phyloP scores from a whole-genome alignment of 2,797 vertebrate species.

The Danio kyathit region DNA sequence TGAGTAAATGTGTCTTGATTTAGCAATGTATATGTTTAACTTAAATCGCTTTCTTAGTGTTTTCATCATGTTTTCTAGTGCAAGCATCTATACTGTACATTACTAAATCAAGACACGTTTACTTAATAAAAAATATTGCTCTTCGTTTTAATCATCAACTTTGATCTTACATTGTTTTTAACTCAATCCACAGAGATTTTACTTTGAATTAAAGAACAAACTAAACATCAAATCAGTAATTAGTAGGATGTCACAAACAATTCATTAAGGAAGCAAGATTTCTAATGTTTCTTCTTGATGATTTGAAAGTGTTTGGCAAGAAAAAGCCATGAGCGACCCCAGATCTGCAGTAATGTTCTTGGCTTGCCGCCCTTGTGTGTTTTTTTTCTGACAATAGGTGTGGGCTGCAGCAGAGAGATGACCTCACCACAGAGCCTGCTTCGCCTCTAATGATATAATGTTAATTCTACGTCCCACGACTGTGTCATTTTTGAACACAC shows the following conservation, averaged over 20 bases:
- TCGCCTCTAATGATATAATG: slow-evolving; percentile 43
- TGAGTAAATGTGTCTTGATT: too few relatives aligned
- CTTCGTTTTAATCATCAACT: too few relatives aligned
- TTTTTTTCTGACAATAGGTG: slow-evolving; percentile 47
- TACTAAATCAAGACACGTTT: too few relatives aligned
- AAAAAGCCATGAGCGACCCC: slow-evolving; percentile 8
- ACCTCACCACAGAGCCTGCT: slow-evolving; percentile 37
- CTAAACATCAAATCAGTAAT: slow-evolving; percentile 4
- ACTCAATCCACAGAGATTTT: too few relatives aligned
- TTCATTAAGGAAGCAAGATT: neutral
- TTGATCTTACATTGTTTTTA: too few relatives aligned
- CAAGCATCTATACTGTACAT: too few relatives aligned
- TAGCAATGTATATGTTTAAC: too few relatives aligned
- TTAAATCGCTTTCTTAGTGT: too few relatives aligned
- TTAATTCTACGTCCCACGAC: slow-evolving; percentile 32
- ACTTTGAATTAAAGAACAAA: neutral
- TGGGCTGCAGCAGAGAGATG: slow-evolving; percentile 46
- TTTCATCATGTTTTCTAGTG: too few relatives aligned
- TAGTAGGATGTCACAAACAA: neutral
- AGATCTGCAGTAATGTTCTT: slow-evolving; percentile 33
- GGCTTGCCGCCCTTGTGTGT: neutral
- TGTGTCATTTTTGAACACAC: slow-evolving; percentile 33
- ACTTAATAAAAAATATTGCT: too few relatives aligned
- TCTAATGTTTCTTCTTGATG: neutral
- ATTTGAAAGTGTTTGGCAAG: neutral